These are phyloP conservation scores for Acanthiza pusilla DNA, from an alignment of 2,797 vertebrate genomes.

Conservation along the genomic window DNA sequence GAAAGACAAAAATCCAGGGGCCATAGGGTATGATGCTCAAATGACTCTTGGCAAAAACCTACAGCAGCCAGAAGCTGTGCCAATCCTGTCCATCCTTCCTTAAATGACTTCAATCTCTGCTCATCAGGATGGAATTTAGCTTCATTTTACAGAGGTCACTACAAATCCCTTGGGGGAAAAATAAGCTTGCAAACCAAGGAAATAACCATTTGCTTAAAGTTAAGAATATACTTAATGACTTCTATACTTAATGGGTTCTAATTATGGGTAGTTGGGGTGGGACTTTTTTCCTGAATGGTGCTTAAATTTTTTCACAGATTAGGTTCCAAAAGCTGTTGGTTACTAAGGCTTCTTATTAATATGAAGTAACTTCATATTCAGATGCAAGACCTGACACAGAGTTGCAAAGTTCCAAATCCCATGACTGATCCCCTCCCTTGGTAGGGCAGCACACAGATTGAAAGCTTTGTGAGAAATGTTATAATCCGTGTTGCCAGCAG, in stretches of 20 bases:
- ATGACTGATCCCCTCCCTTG: accelerated
- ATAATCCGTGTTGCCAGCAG: not conserved
- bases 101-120: not conserved
- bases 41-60: not conserved
- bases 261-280: not conserved
- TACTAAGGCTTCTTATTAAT: not conserved
- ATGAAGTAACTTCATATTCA: not conserved
- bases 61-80: not conserved
- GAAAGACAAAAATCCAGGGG: not conserved
- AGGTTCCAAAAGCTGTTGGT: not conserved
- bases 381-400: not conserved
- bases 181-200: not conserved
- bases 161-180: not conserved
- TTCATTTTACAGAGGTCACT: not conserved
- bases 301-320: not conserved
- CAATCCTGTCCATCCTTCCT: not conserved
- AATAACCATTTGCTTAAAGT: not conserved
- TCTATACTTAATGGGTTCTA: not conserved
- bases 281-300: not conserved
- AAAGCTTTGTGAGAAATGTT: not conserved
- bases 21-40: not conserved
- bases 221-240: not conserved
- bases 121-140: not conserved
- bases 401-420: not conserved
- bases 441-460: not conserved